phyloP scores from a whole-genome alignment of 2,888 invertebrate genomes.

The Drosophila antonietae region DNA sequence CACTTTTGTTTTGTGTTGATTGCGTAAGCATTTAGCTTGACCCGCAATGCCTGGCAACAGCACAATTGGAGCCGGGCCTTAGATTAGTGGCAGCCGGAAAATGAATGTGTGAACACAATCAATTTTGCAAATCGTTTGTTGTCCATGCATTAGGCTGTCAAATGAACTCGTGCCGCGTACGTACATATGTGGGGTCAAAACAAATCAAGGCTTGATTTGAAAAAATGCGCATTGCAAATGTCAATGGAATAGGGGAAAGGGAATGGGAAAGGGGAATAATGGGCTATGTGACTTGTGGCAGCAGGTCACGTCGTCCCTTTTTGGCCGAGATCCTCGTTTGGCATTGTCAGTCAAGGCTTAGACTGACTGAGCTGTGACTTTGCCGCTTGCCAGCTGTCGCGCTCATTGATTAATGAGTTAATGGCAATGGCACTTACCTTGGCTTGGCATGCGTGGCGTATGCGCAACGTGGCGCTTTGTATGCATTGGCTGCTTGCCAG shows the following conservation, averaged over 20 bases:
- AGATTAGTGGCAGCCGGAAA: slow-evolving; percentile 27
- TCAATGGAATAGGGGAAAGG: background rate
- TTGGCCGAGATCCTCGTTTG: slow-evolving; percentile 50
- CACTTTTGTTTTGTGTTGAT: slow-evolving; percentile 19
- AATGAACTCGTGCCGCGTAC: slow-evolving; percentile 21
- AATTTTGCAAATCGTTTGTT: slow-evolving; percentile 66
- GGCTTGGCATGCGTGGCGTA: slow-evolving; percentile 43
- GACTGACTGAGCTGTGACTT: slow-evolving; percentile 27
- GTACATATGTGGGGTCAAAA: slow-evolving; percentile 23
- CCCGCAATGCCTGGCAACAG: background rate
- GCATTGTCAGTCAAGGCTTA: slow-evolving; percentile 9
- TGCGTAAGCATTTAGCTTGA: slow-evolving; percentile 27
- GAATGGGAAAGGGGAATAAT: background rate
- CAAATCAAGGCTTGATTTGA: slow-evolving; percentile 56
- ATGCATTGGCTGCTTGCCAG: slow-evolving; percentile 37
- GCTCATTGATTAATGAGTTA: slow-evolving; percentile 64
- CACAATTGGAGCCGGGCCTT: slow-evolving; percentile 8
- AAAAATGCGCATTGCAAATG: slow-evolving; percentile 34
- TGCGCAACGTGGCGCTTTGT: slow-evolving; percentile 47
- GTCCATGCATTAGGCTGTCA: slow-evolving; percentile 60
- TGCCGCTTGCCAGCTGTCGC: slow-evolving; percentile 31
- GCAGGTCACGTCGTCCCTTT: slow-evolving; percentile 16
- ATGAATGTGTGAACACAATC: slow-evolving; percentile 56
- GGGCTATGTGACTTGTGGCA: background rate
- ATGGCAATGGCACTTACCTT: slow-evolving; percentile 19